phyloP scores from a whole-genome alignment of 2,888 invertebrate genomes.

The Anticlea derivata region DNA sequence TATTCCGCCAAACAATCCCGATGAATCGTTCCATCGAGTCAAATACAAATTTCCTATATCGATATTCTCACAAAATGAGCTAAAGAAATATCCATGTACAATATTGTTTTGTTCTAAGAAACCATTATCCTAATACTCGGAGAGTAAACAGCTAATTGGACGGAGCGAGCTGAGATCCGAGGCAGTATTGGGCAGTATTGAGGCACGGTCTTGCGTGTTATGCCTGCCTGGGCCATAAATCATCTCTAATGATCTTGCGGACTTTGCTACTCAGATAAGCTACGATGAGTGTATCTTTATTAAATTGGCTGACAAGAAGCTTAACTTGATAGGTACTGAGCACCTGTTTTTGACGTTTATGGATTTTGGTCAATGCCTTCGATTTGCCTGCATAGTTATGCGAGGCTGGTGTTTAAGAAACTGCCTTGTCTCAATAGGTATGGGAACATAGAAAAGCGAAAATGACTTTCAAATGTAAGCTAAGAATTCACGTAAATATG shows the following conservation, averaged over 20 bases:
- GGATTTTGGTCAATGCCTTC: too few relatives aligned
- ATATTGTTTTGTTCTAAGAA: background rate
- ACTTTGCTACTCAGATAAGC: background rate
- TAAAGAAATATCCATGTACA: background rate
- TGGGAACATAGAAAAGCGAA: too few relatives aligned
- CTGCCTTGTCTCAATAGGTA: too few relatives aligned
- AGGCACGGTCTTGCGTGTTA: conserved; percentile 7
- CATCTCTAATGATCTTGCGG: conserved; percentile 8
- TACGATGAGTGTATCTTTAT: conserved; percentile 8
- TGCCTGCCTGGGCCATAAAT: background rate
- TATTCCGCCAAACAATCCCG: too few relatives aligned
- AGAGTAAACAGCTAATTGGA: conserved; percentile 12
- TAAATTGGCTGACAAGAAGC: conserved; percentile 3
- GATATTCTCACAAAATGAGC: background rate
- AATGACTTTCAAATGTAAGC: too few relatives aligned
- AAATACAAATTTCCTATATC: too few relatives aligned
- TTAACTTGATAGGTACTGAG: background rate
- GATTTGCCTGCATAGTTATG: too few relatives aligned
- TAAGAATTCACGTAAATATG: too few relatives aligned
- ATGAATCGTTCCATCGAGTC: too few relatives aligned
- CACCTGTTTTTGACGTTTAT: background rate
- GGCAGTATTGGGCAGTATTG: background rate
- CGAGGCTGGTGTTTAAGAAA: too few relatives aligned
- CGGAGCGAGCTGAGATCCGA: background rate
- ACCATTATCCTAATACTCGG: background rate